Conservation (phyloP, 2,797 vertebrate genomes). For the Sphenopsis melanotis region DNA sequence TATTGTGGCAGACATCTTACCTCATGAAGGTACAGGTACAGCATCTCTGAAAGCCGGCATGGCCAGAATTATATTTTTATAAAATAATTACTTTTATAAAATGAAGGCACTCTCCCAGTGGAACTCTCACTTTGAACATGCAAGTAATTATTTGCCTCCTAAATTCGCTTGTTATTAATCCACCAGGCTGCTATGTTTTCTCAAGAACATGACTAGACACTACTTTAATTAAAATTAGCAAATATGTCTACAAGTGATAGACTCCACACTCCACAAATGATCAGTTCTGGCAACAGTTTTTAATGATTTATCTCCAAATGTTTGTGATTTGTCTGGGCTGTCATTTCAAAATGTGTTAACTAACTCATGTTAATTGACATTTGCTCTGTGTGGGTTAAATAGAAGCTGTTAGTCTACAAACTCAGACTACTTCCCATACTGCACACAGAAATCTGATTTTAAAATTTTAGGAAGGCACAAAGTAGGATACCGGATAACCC, state of each 20-base stretch:
- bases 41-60: background rate
- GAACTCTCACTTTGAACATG: background rate
- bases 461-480: background rate
- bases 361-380: background rate
- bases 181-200: background rate
- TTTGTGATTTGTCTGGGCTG: slow-evolving; percentile 29
- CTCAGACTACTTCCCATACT: background rate
- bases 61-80: background rate
- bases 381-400: background rate
- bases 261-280: slow-evolving; percentile 31
- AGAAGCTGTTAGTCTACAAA: slow-evolving; percentile 20
- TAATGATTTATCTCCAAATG: slow-evolving; percentile 39
- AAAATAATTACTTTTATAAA: background rate
- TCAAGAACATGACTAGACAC: background rate
- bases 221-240: slow-evolving; percentile 45
- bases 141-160: background rate
- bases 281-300: slow-evolving; percentile 28
- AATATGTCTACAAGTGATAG: slow-evolving; percentile 41
- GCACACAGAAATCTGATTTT: background rate
- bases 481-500: background rate
- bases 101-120: background rate
- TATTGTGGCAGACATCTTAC: background rate
- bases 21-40: background rate
- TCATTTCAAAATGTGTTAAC: slow-evolving; percentile 36
- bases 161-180: background rate